Percentiles rank a stretch among this genome's conserved stretches.
Evolutionary conservation across 2,888 invertebrate species (phyloP).

Genomic region (Macrosoma leucophasiata): DNA sequence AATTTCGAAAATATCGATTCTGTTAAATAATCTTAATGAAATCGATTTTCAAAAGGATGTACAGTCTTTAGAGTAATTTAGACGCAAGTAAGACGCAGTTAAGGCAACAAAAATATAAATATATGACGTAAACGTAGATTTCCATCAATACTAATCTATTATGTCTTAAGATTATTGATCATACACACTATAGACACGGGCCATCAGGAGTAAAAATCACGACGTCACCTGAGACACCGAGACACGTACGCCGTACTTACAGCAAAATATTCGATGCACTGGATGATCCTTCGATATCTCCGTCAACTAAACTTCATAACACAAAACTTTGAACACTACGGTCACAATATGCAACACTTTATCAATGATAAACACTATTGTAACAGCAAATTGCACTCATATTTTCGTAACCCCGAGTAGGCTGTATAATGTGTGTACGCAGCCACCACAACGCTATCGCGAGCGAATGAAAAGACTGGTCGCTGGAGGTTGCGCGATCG

Average conservation of each 20-base stretch:
- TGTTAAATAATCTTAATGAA: too few species aligned
- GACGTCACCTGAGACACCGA: conserved; percentile 55
- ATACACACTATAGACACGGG: too few species aligned
- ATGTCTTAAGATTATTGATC: too few species aligned
- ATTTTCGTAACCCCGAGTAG: conserved; percentile 51
- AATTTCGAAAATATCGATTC: too few species aligned
- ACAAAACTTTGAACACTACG: conserved; percentile 54
- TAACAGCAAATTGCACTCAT: conserved; percentile 61
- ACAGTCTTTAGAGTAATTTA: too few species aligned
- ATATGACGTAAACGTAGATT: too few species aligned
- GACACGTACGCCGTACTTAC: conserved; percentile 65
- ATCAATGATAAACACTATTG: conserved; percentile 51
- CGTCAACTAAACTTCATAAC: conserved; percentile 70
- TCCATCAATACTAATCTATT: too few species aligned
- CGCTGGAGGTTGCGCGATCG: conserved; percentile 58
- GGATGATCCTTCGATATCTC: conserved; percentile 53
- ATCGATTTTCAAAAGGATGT: too few species aligned
- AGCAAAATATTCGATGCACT: conserved; percentile 58
- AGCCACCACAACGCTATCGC: conserved; percentile 45
- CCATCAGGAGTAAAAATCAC: conserved; percentile 29
- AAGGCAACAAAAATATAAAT: too few species aligned
- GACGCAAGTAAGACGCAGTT: too few species aligned
- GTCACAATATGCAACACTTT: conserved; percentile 58
- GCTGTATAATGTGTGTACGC: conserved; percentile 37
- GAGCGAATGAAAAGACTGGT: conserved; percentile 61